Evolutionary conservation across 1,140 invertebrate genomes (phyloP), one percentile per base, ranked within the genome.

Genomic region (Halesus radiatus): DNA sequence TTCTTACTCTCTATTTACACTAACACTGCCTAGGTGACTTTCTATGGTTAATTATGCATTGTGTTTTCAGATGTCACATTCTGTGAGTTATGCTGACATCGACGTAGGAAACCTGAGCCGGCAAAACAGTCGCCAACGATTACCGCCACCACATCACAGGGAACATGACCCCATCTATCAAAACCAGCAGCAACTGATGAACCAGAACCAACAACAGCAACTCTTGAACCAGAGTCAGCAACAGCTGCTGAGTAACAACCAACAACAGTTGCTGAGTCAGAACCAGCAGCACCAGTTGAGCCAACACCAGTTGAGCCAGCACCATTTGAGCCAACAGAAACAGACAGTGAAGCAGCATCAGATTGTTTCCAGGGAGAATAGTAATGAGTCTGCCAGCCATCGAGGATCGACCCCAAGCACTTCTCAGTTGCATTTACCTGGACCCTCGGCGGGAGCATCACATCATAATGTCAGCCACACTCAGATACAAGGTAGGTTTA

Each of bases 171-270:
- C 89, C 52, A 90, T 90, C 54, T 90, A 90, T 84, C 89, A 90
- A 81, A 90, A 90, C 84, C 89, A 90, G 80, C 88, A 90, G 84
- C 87, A 88, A 81, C 84, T 85, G 68, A 88, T 89, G 75, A 88
- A 89, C 85, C 88, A 88, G 50, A 89, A 89, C 84, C 89, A 90
- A 82, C 89, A 90, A 83, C 89, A 90, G 81, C 88, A 90, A 84
- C 88, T 89, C 85, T 87, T 90, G 83, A 76, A 80, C 50, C 78
- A 81, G 58, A 75, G 73, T n/a, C 78, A 79, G 68, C 81, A 58
- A 37, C 64, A 89, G 84, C 88, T 89, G 86, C 87, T 89, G 82
- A 79, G 79, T 32, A 73, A 81, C 32, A 78, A 79, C 20, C 76
- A 79, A 60, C 81, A 60, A 52, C 78, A 72, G 23, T 50, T 72